Percentiles rank a stretch among this genome's conserved stretches.
These are phyloP conservation scores for Psittacara wagleri DNA, from an alignment of 2,113 vertebrate genomes.

Conservation along the genomic window DNA sequence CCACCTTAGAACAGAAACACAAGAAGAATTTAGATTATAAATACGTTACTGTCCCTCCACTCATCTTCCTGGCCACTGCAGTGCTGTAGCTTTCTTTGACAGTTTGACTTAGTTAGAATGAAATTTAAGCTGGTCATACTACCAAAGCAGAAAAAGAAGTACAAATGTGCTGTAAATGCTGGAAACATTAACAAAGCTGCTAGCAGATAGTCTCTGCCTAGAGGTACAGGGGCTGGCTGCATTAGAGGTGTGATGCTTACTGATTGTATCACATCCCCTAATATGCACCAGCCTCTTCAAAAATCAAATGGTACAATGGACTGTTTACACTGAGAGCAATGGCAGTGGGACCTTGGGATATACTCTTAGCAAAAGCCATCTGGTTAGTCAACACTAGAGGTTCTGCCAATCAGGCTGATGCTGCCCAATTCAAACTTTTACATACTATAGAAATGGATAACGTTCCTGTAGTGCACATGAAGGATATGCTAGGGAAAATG, in stretches of 20 bases:
- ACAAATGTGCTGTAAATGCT: background rate
- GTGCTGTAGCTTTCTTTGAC: background rate
- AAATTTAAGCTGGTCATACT: constrained; percentile 13
- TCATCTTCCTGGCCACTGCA: background rate
- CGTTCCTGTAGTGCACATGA: background rate
- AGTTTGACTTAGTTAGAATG: constrained; percentile 33
- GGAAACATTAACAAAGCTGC: background rate
- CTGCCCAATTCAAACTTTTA: background rate
- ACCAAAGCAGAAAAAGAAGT: background rate
- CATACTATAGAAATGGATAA: background rate
- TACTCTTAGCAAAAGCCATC: background rate
- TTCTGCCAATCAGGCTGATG: background rate
- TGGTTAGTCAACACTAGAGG: background rate
- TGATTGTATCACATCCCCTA: background rate
- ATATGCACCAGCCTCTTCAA: background rate
- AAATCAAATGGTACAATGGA: background rate
- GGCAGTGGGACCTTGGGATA: background rate
- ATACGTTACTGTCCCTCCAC: background rate
- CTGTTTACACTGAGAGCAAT: background rate
- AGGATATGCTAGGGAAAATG: background rate
- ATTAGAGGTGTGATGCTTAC: background rate
- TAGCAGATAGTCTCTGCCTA: background rate
- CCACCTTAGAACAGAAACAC: background rate
- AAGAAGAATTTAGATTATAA: constrained; percentile 53
- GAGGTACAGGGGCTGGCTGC: background rate